Percentiles rank a stretch among this genome's conserved stretches.
phyloP scores from a whole-genome alignment of 23 tunicate species.

The Oikopleura albicans region DNA sequence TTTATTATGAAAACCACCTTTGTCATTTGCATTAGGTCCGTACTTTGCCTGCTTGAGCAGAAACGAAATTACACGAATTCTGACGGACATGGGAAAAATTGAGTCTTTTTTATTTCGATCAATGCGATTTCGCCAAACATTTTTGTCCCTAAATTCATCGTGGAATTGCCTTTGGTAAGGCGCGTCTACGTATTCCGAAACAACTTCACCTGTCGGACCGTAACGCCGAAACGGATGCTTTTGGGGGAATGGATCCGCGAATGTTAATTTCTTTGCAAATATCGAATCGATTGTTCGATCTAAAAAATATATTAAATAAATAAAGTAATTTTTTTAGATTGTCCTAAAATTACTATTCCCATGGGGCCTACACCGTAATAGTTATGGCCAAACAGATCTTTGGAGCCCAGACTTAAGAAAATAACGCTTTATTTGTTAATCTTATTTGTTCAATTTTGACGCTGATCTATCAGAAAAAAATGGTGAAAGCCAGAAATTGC shows the following conservation, averaged over 20 bases:
- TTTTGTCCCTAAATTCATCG: not conserved
- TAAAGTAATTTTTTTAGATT: too few relatives aligned
- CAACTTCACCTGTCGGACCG: not conserved
- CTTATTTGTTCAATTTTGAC: too few relatives aligned
- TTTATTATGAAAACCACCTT: too few relatives aligned
- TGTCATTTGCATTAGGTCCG: not conserved
- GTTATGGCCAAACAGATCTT: too few relatives aligned
- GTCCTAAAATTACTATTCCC: too few relatives aligned
- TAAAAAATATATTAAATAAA: too few relatives aligned
- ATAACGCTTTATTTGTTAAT: too few relatives aligned
- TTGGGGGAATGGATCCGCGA: not conserved
- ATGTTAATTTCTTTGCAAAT: not conserved
- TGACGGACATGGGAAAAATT: not conserved
- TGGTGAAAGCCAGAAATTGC: too few relatives aligned
- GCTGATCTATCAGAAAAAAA: too few relatives aligned
- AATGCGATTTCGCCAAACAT: not conserved
- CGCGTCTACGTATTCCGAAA: not conserved
- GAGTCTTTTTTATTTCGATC: not conserved
- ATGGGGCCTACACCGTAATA: too few relatives aligned
- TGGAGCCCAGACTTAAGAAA: too few relatives aligned
- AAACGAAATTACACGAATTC: not conserved
- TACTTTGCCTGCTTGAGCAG: not conserved
- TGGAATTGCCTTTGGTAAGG: not conserved
- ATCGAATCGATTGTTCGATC: not conserved
- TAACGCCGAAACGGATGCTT: not conserved